Percentiles rank a stretch among this genome's conserved stretches.
These are phyloP conservation scores for Harpalus rubripes DNA, from an alignment of 2,888 invertebrate species.

Conservation along the genomic window DNA sequence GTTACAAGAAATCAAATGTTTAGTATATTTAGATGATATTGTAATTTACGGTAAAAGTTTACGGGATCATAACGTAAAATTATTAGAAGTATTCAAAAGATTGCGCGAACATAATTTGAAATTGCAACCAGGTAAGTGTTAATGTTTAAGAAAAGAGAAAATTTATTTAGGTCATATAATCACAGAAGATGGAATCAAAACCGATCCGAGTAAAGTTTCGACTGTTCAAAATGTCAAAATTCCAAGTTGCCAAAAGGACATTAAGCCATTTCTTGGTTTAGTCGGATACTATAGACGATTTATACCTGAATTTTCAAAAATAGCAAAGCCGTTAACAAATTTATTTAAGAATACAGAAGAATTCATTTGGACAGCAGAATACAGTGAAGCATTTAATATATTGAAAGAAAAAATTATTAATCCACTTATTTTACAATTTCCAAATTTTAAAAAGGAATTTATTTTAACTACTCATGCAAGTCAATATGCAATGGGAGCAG, in stretches of 20 bases:
- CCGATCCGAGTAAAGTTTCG: slow-evolving; percentile 69
- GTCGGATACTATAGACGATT: too few species aligned
- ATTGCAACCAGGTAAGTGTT: slow-evolving; percentile 69
- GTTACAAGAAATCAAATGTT: slow-evolving; percentile 70
- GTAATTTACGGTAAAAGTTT: slow-evolving; percentile 70
- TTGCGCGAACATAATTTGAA: slow-evolving; percentile 63
- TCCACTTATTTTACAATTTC: slow-evolving; percentile 61
- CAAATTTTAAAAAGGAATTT: slow-evolving; percentile 60
- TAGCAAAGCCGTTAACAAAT: slow-evolving; percentile 59
- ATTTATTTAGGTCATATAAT: slow-evolving; percentile 69
- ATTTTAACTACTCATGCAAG: slow-evolving; percentile 53
- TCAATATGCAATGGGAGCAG: slow-evolving; percentile 57
- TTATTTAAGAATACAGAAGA: slow-evolving; percentile 49
- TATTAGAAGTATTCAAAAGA: slow-evolving; percentile 65
- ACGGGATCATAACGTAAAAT: slow-evolving; percentile 70
- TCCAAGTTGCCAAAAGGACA: slow-evolving; percentile 67
- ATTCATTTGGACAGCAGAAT: slow-evolving; percentile 57
- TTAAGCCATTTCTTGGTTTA: slow-evolving; percentile 66
- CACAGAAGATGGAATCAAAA: slow-evolving; percentile 68
- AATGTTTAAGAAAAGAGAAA: slow-evolving; percentile 67
- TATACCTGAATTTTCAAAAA: slow-evolving; percentile 62
- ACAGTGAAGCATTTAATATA: slow-evolving; percentile 36
- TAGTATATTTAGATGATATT: slow-evolving; percentile 74
- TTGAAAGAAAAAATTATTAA: slow-evolving; percentile 20
- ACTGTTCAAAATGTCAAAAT: slow-evolving; percentile 68